Evolutionary conservation across 2,888 invertebrate genomes (phyloP).

Genomic region (Sepioteuthis lessoniana): DNA sequence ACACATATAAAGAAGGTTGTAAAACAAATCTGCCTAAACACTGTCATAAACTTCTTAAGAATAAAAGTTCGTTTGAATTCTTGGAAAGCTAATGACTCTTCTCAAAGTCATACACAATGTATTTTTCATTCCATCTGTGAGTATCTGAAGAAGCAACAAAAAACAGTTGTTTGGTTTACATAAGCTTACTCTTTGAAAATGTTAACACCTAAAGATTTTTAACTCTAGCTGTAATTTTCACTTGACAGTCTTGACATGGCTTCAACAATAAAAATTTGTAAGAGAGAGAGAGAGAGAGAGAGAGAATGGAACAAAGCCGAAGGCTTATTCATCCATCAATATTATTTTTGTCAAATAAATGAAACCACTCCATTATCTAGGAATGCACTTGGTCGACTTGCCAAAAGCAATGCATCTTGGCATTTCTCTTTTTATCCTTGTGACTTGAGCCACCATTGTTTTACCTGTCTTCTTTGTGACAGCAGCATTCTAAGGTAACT

Average conservation of each 20-base stretch:
- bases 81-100: too few relatives aligned
- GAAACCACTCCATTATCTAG: neutral
- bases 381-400: neutral
- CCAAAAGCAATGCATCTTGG: neutral
- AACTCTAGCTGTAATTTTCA: neutral
- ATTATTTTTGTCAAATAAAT: constrained; percentile 8
- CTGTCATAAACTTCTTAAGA: too few relatives aligned
- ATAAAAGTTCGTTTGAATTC: too few relatives aligned
- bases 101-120: too few relatives aligned
- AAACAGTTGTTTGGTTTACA: neutral
- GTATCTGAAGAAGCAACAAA: neutral
- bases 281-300: too few relatives aligned
- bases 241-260: neutral
- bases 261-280: neutral
- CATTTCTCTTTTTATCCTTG: neutral
- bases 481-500: neutral
- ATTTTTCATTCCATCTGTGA: neutral
- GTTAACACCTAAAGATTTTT: neutral
- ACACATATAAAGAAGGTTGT: too few relatives aligned
- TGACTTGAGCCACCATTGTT: neutral
- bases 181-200: neutral
- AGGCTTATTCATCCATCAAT: neutral
- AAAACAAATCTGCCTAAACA: too few relatives aligned
- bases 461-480: neutral
- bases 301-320: neutral